Evolutionary conservation across 2,113 vertebrate genomes (phyloP), one percentile per base, ranked within the genome.

Genomic region (Catagonus wagneri): DNA sequence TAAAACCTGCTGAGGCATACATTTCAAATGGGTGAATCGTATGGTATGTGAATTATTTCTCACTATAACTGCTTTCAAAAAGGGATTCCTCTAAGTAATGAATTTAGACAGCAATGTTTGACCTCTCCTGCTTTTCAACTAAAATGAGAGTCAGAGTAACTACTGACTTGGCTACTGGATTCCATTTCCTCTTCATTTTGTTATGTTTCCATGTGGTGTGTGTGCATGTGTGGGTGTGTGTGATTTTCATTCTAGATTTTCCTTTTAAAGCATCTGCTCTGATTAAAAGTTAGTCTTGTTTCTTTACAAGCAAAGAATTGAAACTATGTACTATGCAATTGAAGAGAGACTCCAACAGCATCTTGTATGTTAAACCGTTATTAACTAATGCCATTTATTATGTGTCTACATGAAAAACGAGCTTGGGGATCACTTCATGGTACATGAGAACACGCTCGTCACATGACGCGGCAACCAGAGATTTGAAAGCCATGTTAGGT

Each of bases 61-160:
- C 61, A 81, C 8, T 23, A 79, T 50, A 56, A 25, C 8, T 80
- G 5, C 71, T 86, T 34, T 34, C 66, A 93, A 69, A 71, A 27
- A 4, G 22, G 68, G 61, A 36, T 54, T 78, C 76, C 34, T 52
- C 27, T 95, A 34, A 74, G 10, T 19, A 58, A 54, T 68, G 44
- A 23, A 27, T 32, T 25, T 13, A 61, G 29, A 6, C 6, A 61
- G 39, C 4, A 36, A 76, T 29, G 32, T n/a, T 19, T 68, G 34
- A 29, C 39, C 22, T 79, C 23, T 75, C 27, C 71, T 50, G 7
- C 29, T 39, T 95, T 88, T 85, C 56, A 85, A 66, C 3, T 61
- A 89, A 74, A 93, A 56, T 78, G 76, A 93, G 34, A 79, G 39
- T 79, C 71, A 85, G 50, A 79, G 36, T 11, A 75, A 80, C n/a